Evolutionary conservation across 2,888 invertebrate species (phyloP), one percentile per base, ranked within the genome.

Genomic region (Dascillus cervinus): DNA sequence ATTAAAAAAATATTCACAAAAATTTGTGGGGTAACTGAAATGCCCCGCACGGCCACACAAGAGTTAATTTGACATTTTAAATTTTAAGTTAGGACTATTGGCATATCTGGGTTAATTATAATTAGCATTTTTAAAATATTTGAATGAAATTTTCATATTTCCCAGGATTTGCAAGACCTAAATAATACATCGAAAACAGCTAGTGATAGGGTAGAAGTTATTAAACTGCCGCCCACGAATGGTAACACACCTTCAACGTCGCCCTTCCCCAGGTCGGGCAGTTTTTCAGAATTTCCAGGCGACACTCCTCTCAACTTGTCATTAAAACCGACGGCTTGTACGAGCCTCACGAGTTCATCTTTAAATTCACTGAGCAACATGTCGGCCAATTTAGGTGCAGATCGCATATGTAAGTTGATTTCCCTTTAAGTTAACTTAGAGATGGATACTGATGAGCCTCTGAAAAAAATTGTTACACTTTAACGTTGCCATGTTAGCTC

Each of bases 261-360:
- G 17, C 46, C 53, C 22, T 43, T 53, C 3, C 53, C 42, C 25
- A 40, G 32, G 22, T 39, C 39, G 26, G 33, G 37, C 31, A 61
- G 52, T 50, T 57, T 61, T 45, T 60, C 64, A 15, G 65, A 67
- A 30, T 75, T 77, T 26, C 77, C 73, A 36, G 69, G 78, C 3
- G 88, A 88, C 51, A 76, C 82, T 1, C 89, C 89, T 0, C 71
- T 89, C 11, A 89, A 89, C 65, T 73, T 89, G 10, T 88, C 86
- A 2, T 70, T 88, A 44, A 89, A 89, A 62, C 82, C 85, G 1
- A 62, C 66, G 21, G 43, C 48, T 13, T 39, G 40, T 17, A 45
- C 50, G 12, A 54, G 46, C 25, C 49, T 41, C 27, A 47, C 51
- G 13, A 75, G 72, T 21, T 66, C 75, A 33, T 66, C 76, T 31